Percentiles rank a stretch among this genome's conserved stretches.
phyloP scores from a whole-genome alignment of 1,140 invertebrate species.

The Cryptotermes secundus region DNA sequence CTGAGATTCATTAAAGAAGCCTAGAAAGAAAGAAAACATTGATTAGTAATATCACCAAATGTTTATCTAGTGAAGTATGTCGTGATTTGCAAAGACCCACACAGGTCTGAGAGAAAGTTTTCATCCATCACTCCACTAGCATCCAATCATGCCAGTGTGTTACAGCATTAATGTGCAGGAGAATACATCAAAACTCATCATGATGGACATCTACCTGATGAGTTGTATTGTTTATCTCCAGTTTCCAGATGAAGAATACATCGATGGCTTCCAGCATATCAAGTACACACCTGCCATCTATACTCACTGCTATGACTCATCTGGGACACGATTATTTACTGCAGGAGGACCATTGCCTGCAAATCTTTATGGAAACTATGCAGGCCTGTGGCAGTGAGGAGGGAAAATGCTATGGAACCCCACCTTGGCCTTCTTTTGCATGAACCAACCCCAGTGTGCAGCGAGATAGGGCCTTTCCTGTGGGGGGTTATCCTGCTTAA shows the following conservation, averaged over 20 bases:
- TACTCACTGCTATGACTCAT: constrained; percentile 92
- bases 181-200: too few species aligned
- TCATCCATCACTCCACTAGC: too few species aligned
- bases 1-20: too few species aligned
- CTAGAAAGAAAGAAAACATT: too few species aligned
- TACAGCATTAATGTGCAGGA: too few species aligned
- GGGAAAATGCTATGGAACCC: background rate
- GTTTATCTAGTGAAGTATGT: too few species aligned
- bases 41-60: too few species aligned
- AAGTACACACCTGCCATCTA: constrained; percentile 93
- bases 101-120: too few species aligned
- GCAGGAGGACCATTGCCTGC: constrained; percentile 91
- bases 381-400: constrained; percentile 66
- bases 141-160: too few species aligned
- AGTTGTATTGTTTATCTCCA: constrained; percentile 44
- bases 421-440: background rate
- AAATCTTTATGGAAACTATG: constrained; percentile 84
- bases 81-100: too few species aligned
- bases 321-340: constrained; percentile 86
- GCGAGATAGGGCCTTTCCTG: background rate
- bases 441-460: background rate
- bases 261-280: constrained; percentile 77
- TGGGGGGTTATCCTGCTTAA: background rate
- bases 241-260: constrained; percentile 80
- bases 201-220: too few species aligned